Evolutionary conservation across 2,797 vertebrate genomes (phyloP), one percentile per base, ranked within the genome.

Genomic region (Notolepis coatsorum): DNA sequence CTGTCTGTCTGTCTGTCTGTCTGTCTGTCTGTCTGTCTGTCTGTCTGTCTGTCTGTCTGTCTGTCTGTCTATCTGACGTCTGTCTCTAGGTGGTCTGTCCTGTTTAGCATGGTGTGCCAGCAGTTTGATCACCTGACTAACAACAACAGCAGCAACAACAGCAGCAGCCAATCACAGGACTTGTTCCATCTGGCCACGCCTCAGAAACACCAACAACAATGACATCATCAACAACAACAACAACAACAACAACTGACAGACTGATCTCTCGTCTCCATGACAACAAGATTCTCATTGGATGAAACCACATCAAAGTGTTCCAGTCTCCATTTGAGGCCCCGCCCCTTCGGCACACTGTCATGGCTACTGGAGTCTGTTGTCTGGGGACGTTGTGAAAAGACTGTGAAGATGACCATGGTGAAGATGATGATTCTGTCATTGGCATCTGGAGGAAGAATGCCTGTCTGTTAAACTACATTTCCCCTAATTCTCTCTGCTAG

Each of bases 171-270:
- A 86, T 87, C 83, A 86, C 83, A 81, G 77, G 80, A 76, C 79
- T 84, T 87, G 87, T 90, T 89, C 88, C 86, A 79, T 76, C 79
- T 74, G 72, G 76, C 78, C 85, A 78, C 64, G 52, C 81, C 82
- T 85, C 85, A 70, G 77, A 84, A 78, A 75, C 68, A 24, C 39
- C 18, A 42, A 42, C 39, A 47, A 35, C 47, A 54, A 52, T 5
- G 45, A 71, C 82, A 71, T 39, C 38, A 39, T 80, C 81, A 60
- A 80, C 80, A 71, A 42, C 71, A 78, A 81, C 81, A 60, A 80
- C 80, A 71, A 42, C 71, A 78, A 81, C 58, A 18, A 66, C 61
- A 12, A 23, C 42, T 24, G 9, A 9, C 42, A 45, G 21, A 37
- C 35, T 13, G 72, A 53, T 71, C 63, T 64, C 64, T 73, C 69